Conservation (phyloP, 1,140 invertebrate species). For the Drosophila murphyi region DNA sequence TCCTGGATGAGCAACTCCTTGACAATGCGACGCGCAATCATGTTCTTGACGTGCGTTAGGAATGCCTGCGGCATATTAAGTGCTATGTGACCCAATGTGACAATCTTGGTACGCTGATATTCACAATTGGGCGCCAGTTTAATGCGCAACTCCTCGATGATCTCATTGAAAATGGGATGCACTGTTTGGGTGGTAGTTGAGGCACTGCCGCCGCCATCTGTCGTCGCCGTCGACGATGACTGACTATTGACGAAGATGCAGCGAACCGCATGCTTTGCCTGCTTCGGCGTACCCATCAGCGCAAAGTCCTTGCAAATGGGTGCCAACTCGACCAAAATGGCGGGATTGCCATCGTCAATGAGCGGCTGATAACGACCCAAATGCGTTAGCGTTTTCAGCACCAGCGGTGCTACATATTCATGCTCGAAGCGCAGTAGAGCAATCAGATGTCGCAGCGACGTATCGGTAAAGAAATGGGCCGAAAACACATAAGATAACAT, state of each 20-base stretch:
- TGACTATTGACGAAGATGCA: slow-evolving; percentile 93
- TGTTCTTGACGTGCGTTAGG: slow-evolving; percentile 95
- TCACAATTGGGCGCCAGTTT: slow-evolving; percentile 91
- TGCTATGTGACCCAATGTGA: slow-evolving; percentile 97
- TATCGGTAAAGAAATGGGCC: slow-evolving; percentile 94
- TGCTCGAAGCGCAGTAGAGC: slow-evolving; percentile 92
- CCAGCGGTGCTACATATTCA: slow-evolving; percentile 92
- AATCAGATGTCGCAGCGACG: slow-evolving; percentile 92
- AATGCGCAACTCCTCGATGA: slow-evolving; percentile 92
- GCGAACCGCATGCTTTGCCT: slow-evolving; percentile 97
- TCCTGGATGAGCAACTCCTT: slow-evolving; percentile 97
- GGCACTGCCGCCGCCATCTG: slow-evolving; percentile 47
- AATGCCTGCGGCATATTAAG: slow-evolving; percentile 95
- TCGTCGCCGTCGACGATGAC: slow-evolving; percentile 56
- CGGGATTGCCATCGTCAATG: slow-evolving; percentile 85
- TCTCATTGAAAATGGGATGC: slow-evolving; percentile 93
- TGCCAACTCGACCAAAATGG: slow-evolving; percentile 88
- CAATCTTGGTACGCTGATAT: slow-evolving; percentile 96
- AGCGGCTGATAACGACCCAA: slow-evolving; percentile 93
- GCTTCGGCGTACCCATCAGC: slow-evolving; percentile 95
- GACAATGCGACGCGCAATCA: slow-evolving; percentile 97
- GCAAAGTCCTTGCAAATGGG: slow-evolving; percentile 95
- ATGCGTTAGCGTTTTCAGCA: slow-evolving; percentile 94
- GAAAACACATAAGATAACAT: slow-evolving; percentile 95
- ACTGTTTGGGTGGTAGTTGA: slow-evolving; percentile 85